These are phyloP conservation scores for Ciona savignyi DNA, from an alignment of 23 tunicate species.

Conservation along the genomic window DNA sequence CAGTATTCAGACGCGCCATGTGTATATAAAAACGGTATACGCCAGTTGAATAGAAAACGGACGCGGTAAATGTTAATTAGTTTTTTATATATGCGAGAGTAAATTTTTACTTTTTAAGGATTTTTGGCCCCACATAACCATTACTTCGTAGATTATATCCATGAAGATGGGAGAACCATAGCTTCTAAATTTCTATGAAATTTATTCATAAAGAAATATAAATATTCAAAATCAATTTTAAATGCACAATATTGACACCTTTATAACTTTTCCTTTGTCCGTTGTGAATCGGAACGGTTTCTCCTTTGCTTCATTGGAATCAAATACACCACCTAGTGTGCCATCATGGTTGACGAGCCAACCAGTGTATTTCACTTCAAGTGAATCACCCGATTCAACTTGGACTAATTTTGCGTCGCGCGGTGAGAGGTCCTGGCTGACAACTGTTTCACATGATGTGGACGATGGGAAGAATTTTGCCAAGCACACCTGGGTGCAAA, in stretches of 20 bases:
- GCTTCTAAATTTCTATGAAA: background rate
- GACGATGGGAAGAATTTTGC: conserved; percentile 41
- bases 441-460: background rate
- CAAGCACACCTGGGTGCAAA: conserved; percentile 36
- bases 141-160: too few species aligned
- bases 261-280: conserved; percentile 89
- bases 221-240: background rate
- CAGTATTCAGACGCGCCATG: too few species aligned
- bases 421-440: conserved; percentile 25
- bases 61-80: too few species aligned
- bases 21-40: too few species aligned
- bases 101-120: too few species aligned
- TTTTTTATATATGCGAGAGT: too few species aligned
- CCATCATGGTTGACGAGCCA: conserved; percentile 61
- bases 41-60: too few species aligned
- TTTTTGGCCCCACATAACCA: too few species aligned
- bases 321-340: conserved; percentile 66
- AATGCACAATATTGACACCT: conserved; percentile 19
- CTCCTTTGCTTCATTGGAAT: conserved; percentile 60
- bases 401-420: conserved; percentile 11
- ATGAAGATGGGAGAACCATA: too few species aligned
- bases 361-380: conserved; percentile 91
- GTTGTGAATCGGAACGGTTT: conserved; percentile 83
- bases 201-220: background rate
- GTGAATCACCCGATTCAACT: conserved; percentile 59